Base-by-base conservation (phyloP, 2,888 invertebrate species). In the Idaea biselata region DNA sequence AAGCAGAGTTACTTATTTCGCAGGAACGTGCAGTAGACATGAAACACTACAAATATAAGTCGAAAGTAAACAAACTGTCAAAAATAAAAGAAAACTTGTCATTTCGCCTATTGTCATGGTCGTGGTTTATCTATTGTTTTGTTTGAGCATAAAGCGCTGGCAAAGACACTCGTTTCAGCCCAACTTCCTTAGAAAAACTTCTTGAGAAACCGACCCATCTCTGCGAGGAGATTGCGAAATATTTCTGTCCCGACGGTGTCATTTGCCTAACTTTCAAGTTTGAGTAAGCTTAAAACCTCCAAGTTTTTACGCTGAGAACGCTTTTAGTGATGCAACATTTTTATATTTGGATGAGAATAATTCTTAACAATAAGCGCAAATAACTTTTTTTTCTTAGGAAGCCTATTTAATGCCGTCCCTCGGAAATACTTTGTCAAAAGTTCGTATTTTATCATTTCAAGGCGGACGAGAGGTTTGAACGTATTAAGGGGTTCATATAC, bases 181-280 rank as follows among this genome's bases (percentile, higher is more conserved):
- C 80, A 82, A 84, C 77, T 84, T 84, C 78, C 83, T 81, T 80
- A 75, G 72, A 79, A 86, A 85, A 86, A 86, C 80, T 85, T 85
- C 66, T 59, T 62, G 73, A 70, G 80, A 80, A 81, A 81, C 80
- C 82, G 77, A 81, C 81, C 82, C 83, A 83, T 86, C 82, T 82
- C 78, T 80, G 78, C 73, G 82, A 80, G 80, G 82, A 88, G 83
- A 88, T 88, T 88, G 88, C 86, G 79, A 84, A 86, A 87, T 84
- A 86, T 86, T 81, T 82, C 78, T 79, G 86, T 89, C 89, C 87
- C 88, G 70, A 76, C 82, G 85, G 89, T 86, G 85, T 89, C 88
- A 87, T 89, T 89, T 88, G 79, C 84, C 83, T 86, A 88, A 88
- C 87, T 89, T 88, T 83, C 78, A 79, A 84, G 84, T 88, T 86